A percentile compares a stretch with the other conserved stretches of the same genome.
phyloP scores from a whole-genome alignment of 2,888 invertebrate species.

The Cataglyphis cursor region DNA sequence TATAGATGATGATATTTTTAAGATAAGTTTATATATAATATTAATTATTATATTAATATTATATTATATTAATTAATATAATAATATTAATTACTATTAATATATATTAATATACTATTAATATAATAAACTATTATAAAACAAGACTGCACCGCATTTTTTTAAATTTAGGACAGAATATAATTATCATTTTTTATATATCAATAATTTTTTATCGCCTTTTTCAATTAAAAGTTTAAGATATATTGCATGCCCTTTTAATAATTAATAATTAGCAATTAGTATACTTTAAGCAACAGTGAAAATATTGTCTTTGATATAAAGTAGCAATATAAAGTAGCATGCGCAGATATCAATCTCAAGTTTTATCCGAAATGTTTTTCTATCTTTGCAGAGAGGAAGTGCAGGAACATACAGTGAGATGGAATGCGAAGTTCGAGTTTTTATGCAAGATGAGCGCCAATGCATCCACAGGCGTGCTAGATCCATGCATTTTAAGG shows the following conservation, averaged over 20 bases:
- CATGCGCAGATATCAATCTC: slow-evolving; percentile 2
- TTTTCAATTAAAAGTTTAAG: no score
- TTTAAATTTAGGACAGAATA: no score
- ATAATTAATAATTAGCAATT: background rate
- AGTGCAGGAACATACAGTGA: slow-evolving; percentile 96
- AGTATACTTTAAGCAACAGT: background rate
- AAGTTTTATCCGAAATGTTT: background rate
- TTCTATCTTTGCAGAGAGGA: slow-evolving; percentile 91
- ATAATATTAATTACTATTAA: no score
- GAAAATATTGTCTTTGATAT: background rate
- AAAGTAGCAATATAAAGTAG: background rate
- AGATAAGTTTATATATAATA: no score
- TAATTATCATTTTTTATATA: no score
- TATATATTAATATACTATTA: no score
- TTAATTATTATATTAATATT: no score
- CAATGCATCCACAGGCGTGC: slow-evolving; percentile 96
- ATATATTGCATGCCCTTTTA: background rate
- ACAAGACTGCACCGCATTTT: background rate
- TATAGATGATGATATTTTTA: background rate
- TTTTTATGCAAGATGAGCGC: slow-evolving; percentile 99
- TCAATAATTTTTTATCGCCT: no score
- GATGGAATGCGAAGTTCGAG: slow-evolving; percentile 96
- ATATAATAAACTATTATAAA: background rate
- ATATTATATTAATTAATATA: no score
- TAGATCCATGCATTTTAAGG: slow-evolving; percentile 97